phyloP scores from a whole-genome alignment of 2,797 vertebrate genomes.

The Poeciliopsis presidionis region DNA sequence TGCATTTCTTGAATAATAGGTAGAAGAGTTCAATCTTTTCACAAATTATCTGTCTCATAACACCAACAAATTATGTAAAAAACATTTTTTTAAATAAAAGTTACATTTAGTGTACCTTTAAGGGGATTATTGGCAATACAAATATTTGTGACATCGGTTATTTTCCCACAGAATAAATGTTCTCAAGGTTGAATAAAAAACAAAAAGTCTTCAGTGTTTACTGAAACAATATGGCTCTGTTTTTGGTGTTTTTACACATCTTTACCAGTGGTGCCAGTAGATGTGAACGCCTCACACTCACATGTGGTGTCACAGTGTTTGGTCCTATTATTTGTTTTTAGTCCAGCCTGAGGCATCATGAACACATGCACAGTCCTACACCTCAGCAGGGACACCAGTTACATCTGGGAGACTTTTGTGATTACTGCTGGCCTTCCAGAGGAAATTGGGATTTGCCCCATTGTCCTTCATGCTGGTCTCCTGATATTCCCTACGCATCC shows the following conservation, averaged over 20 bases:
- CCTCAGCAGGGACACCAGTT: neutral
- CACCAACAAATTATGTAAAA: too few relatives aligned
- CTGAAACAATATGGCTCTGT: neutral
- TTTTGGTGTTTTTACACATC: neutral
- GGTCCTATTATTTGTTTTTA: neutral
- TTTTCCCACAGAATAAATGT: neutral
- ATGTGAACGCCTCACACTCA: neutral
- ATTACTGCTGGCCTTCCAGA: constrained; percentile 1
- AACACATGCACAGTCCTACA: neutral
- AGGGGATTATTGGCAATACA: neutral
- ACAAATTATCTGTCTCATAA: too few relatives aligned
- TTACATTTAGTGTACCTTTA: neutral
- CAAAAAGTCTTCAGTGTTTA: neutral
- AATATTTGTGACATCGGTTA: neutral
- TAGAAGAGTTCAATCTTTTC: too few relatives aligned
- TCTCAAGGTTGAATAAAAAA: neutral
- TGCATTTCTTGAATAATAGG: neutral
- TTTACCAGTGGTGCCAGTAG: neutral
- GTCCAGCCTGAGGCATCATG: neutral
- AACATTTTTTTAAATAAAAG: neutral
- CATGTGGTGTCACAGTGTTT: neutral
- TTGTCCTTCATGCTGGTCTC: constrained; percentile 6
- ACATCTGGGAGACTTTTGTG: constrained; percentile 2
- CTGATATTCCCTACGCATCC: neutral
- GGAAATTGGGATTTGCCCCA: neutral